These are phyloP conservation scores for Hyposoter dolosus DNA, from an alignment of 2,888 invertebrate genomes.

Conservation along the genomic window DNA sequence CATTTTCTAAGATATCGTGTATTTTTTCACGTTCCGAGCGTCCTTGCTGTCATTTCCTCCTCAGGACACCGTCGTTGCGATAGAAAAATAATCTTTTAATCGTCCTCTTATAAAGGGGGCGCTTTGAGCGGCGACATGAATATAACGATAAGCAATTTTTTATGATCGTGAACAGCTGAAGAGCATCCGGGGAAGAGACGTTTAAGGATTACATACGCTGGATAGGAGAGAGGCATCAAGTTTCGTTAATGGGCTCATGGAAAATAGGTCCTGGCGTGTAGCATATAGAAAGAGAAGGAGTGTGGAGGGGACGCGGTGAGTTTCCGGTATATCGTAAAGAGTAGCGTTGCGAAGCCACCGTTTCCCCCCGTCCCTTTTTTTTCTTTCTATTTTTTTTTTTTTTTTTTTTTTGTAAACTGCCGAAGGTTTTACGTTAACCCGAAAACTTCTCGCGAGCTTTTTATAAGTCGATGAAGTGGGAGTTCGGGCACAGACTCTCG, in stretches of 20 bases:
- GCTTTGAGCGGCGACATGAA: constrained; percentile 18
- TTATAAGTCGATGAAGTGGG: constrained; percentile 76
- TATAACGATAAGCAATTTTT: constrained; percentile 37
- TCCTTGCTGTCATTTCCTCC: constrained; percentile 17
- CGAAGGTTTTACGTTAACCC: constrained; percentile 77
- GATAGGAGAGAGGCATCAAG: constrained; percentile 61
- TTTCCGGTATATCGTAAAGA: constrained; percentile 57
- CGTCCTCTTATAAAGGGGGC: neutral
- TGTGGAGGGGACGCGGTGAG: constrained; percentile 21
- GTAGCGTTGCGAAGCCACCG: constrained; percentile 42
- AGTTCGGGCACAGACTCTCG: constrained; percentile 40
- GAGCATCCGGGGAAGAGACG: constrained; percentile 20
- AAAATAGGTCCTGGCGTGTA: constrained; percentile 51
- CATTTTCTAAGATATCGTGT: no score
- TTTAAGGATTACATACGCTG: constrained; percentile 50
- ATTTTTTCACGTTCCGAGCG: no score
- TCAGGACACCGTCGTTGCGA: no score
- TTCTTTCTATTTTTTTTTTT: neutral
- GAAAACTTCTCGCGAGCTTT: constrained; percentile 72
- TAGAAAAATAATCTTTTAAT: constrained; percentile 10
- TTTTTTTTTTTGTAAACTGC: constrained; percentile 56
- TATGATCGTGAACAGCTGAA: constrained; percentile 32
- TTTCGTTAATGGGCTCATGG: constrained; percentile 67
- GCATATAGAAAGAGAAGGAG: constrained; percentile 21
- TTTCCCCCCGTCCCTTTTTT: constrained; percentile 38